Evolutionary conservation across 1,140 invertebrate species (phyloP), one percentile per base, ranked within the genome.

Genomic region (Cecropterus lyciades): DNA sequence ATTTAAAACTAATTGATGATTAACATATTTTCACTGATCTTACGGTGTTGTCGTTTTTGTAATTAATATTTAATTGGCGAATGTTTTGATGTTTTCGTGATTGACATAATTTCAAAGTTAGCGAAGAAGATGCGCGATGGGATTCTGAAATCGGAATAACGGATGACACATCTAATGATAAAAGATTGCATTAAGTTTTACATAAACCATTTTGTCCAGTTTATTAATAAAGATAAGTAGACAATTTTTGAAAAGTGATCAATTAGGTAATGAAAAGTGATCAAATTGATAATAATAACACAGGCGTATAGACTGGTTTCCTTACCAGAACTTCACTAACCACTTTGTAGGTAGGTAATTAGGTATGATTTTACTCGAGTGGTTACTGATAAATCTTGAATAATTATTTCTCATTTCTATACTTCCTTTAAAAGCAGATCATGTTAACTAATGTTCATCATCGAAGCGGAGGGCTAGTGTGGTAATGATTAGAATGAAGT

Each of bases 401-500:
- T 30, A 30, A 30, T 30, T 30, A 30, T 30, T 30, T 30, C 27
- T 40, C n/a, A n/a, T 33, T 33, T 40, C 37, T 48, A 30, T 8
- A 4, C 7, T 7, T 30, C 27, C 27, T 30, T 11, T 37, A 6
- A 37, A 37, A 9, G 3, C 3, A 10, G 30, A 33, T 33, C 11
- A 37, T 37, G 9, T 16, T 13, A 16, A 59, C 4, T 46, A 45
- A 27, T 60, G 10, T 24, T 7, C 30, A 13, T 24, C 24, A 37
- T 7, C 13, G 46, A 37, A 69, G 66, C 43, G 62, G 64, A 63
- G 68, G 70, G 75, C 65, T 66, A 72, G 71, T 51, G 42, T 16
- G 49, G 67, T 77, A 77, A 77, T 80, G 79, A 84, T 82, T 74
- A 65, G 72, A 71, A 77, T 82, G 75, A 78, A 83, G 75, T 74